These are phyloP conservation scores for Tigriopus californicus DNA, from an alignment of 2,888 invertebrate genomes.

Conservation along the genomic window DNA sequence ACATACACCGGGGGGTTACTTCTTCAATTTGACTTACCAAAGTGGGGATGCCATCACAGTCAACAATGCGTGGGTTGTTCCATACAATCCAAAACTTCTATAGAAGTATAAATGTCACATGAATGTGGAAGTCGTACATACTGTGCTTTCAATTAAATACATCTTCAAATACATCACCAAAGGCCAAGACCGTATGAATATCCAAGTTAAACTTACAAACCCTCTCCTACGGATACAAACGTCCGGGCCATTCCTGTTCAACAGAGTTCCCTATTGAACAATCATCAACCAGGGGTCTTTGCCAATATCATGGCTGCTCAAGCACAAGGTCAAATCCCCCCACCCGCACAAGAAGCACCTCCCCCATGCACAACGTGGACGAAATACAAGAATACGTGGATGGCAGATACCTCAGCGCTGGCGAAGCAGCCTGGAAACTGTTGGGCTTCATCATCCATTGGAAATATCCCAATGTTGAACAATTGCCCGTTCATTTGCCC, in stretches of 20 bases:
- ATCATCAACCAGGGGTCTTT: neutral
- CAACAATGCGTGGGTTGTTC: neutral
- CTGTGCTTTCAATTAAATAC: neutral
- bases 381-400: neutral
- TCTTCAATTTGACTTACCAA: neutral
- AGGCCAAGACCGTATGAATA: neutral
- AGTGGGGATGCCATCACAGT: neutral
- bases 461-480: neutral
- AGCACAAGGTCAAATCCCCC: neutral
- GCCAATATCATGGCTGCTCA: neutral
- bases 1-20: neutral
- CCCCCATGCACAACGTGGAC: neutral
- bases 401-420: neutral
- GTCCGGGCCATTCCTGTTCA: no score
- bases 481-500: neutral
- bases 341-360: no score
- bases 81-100: neutral
- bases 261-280: no score
- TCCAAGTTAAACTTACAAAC: neutral
- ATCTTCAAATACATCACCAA: neutral
- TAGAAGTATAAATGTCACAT: neutral
- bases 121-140: neutral
- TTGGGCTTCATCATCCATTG: neutral
- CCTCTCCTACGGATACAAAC: no score
- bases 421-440: neutral